These are phyloP conservation scores for Lottia scabra DNA, from an alignment of 2,888 invertebrate species.

Conservation along the genomic window DNA sequence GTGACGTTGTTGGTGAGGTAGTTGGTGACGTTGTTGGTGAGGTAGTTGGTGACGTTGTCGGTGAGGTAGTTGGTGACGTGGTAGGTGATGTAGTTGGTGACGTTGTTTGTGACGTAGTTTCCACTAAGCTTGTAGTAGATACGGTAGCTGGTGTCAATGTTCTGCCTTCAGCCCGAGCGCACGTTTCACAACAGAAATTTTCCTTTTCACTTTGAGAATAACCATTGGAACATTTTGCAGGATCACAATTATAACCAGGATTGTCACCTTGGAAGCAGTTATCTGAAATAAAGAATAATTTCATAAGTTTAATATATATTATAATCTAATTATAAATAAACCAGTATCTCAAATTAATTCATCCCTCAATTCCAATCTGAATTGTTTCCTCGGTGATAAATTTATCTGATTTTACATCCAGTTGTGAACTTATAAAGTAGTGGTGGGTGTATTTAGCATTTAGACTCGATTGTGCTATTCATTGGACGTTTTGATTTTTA, in stretches of 20 bases:
- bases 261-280: conserved; percentile 21
- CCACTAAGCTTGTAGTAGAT: neutral
- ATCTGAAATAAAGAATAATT: conserved; percentile 10
- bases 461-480: no score
- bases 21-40: neutral
- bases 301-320: no score
- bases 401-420: no score
- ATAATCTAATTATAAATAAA: no score
- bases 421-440: no score
- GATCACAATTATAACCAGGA: conserved; percentile 15
- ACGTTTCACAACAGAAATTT: conserved; percentile 21
- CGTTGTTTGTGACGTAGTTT: neutral
- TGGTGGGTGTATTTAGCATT: no score
- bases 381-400: no score
- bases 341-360: no score
- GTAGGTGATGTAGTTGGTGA: neutral
- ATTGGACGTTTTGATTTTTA: no score
- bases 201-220: neutral
- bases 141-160: conserved; percentile 8
- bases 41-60: neutral
- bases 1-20: neutral
- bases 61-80: neutral
- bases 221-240: conserved; percentile 11
- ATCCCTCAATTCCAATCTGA: no score
- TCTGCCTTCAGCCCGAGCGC: conserved; percentile 13